Evolutionary conservation across 2,888 invertebrate species (phyloP).

Genomic region (Teleiodes luculella): DNA sequence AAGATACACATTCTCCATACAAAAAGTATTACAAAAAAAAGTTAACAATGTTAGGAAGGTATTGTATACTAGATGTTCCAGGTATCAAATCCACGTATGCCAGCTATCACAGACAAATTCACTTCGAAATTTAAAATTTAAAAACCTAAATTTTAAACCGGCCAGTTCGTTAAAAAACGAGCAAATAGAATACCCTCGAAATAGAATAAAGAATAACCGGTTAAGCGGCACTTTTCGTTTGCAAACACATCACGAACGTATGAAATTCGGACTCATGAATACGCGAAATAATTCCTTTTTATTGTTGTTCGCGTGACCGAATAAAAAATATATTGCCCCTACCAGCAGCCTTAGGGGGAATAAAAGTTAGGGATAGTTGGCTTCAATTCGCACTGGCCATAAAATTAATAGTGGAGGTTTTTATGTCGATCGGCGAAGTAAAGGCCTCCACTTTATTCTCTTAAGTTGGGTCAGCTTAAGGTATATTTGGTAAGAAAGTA

Average conservation of each 20-base stretch:
- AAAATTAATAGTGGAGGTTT: background rate
- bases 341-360: background rate
- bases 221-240: conserved; percentile 7
- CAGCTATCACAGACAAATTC: background rate
- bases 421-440: background rate
- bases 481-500: too few species aligned
- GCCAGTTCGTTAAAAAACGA: background rate
- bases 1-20: too few species aligned
- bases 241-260: conserved; percentile 16
- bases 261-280: conserved; percentile 17
- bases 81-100: too few species aligned
- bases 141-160: background rate
- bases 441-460: background rate
- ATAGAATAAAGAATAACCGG: conserved; percentile 13
- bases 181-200: conserved; percentile 7
- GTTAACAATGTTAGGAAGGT: too few species aligned
- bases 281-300: conserved; percentile 27
- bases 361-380: background rate
- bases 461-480: too few species aligned
- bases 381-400: background rate
- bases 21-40: too few species aligned
- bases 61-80: too few species aligned
- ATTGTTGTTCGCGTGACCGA: conserved; percentile 26
- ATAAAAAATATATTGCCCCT: conserved; percentile 16
- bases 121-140: background rate